These are phyloP conservation scores for Drosophila bocqueti DNA, from an alignment of 1,140 invertebrate species.

Conservation along the genomic window DNA sequence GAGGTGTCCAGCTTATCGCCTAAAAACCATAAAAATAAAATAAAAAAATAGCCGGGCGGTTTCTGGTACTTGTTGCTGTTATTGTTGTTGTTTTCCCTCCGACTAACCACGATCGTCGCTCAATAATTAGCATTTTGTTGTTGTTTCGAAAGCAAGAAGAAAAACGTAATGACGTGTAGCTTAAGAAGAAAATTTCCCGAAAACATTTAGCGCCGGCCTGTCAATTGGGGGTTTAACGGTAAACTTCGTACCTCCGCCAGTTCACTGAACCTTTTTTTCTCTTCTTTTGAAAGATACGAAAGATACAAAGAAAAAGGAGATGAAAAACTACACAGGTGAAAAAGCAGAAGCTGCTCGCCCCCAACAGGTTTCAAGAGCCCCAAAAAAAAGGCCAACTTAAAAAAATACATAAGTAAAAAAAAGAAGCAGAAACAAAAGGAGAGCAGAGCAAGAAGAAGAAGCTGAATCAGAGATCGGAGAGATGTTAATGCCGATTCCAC, in stretches of 20 bases:
- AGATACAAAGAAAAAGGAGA: conserved; percentile 22
- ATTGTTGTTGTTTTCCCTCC: neutral
- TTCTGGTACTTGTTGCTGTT: conserved; percentile 7
- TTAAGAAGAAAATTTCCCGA: conserved; percentile 38
- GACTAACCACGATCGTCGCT: conserved; percentile 31
- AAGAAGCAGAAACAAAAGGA: conserved; percentile 32
- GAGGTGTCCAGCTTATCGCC: conserved; percentile 41
- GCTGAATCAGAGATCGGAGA: conserved; percentile 23
- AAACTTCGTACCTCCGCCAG: conserved; percentile 13
- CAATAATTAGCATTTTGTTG: conserved; percentile 35
- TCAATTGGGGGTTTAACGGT: conserved; percentile 60
- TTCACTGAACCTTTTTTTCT: conserved; percentile 49
- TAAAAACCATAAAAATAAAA: conserved; percentile 26
- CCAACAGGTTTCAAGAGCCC: conserved; percentile 48
- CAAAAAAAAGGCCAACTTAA: conserved; percentile 20
- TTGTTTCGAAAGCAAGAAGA: conserved; percentile 13
- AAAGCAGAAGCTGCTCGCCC: conserved; percentile 33
- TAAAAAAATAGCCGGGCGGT: conserved; percentile 46
- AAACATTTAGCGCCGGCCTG: conserved; percentile 61
- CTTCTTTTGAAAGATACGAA: conserved; percentile 17
- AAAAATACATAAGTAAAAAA: conserved; percentile 14
- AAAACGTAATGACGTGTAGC: conserved; percentile 70
- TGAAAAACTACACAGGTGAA: conserved; percentile 19
- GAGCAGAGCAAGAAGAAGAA: conserved; percentile 37
- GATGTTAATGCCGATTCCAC: conserved; percentile 69